Percentiles rank a stretch among this genome's conserved stretches.
These are phyloP conservation scores for Pterocles orientalis DNA, from an alignment of 2,113 vertebrate genomes.

Conservation along the genomic window DNA sequence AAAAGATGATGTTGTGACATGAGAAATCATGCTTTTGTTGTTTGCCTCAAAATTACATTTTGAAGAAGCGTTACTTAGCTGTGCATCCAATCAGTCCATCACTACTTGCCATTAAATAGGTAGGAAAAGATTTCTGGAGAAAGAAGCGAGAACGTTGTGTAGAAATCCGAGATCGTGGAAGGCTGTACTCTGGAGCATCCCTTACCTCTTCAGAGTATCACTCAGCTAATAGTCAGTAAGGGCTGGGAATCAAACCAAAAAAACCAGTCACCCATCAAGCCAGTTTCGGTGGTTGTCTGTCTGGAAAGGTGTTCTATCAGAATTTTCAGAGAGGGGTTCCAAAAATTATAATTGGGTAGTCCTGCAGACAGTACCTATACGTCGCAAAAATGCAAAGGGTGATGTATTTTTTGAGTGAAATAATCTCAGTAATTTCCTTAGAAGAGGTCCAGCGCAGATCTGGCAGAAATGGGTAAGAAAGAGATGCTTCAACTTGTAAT, in stretches of 20 bases:
- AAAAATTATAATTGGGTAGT: not conserved
- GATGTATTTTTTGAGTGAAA: not conserved
- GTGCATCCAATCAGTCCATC: not conserved
- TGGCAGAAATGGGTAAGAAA: not conserved
- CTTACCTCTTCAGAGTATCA: not conserved
- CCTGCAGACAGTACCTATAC: not conserved
- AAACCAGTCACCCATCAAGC: not conserved
- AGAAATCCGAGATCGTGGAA: not conserved
- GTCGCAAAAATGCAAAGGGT: conserved; percentile 7
- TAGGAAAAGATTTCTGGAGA: not conserved
- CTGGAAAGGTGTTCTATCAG: not conserved
- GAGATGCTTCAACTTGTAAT: not conserved
- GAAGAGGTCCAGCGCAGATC: not conserved
- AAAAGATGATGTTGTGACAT: not conserved
- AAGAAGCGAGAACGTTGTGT: not conserved
- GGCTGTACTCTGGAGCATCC: not conserved
- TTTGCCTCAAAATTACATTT: not conserved
- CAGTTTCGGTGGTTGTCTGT: not conserved
- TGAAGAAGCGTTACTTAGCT: not conserved
- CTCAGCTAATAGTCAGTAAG: not conserved
- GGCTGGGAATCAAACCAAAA: not conserved
- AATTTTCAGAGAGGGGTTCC: not conserved
- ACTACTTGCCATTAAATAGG: not conserved
- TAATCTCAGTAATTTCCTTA: not conserved
- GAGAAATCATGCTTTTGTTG: not conserved